These are phyloP conservation scores for Drosophila paranaensis DNA, from an alignment of 2,888 invertebrate genomes.

Conservation along the genomic window DNA sequence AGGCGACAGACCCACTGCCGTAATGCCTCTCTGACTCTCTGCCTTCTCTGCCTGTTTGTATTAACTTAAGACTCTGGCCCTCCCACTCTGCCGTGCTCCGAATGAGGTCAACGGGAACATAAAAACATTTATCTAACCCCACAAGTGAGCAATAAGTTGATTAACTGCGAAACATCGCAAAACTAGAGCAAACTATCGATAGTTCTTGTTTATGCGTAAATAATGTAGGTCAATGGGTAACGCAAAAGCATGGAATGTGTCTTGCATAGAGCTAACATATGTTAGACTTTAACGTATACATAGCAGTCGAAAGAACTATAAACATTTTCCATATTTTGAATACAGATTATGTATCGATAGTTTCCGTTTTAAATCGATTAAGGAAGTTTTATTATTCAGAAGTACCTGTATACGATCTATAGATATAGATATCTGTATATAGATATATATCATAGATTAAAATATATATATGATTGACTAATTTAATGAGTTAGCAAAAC, in stretches of 20 bases:
- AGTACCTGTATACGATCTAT: no score
- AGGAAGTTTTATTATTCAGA: no score
- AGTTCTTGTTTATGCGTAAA: not conserved
- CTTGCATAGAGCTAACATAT: not conserved
- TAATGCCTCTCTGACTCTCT: not conserved
- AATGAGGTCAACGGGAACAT: conserved; percentile 16
- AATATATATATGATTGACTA: no score
- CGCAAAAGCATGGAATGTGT: not conserved
- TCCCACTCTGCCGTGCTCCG: not conserved
- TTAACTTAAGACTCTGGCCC: not conserved
- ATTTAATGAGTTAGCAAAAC: no score
- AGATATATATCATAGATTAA: no score
- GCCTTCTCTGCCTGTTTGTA: no score
- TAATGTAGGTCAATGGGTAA: not conserved
- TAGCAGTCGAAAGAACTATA: not conserved
- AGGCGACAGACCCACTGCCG: not conserved
- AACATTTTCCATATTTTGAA: not conserved
- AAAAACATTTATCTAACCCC: conserved; percentile 2
- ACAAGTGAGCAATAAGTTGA: not conserved
- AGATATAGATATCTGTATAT: no score
- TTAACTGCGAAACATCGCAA: not conserved
- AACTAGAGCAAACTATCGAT: not conserved
- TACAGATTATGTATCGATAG: not conserved
- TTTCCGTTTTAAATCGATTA: no score
- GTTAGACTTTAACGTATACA: not conserved